A percentile compares a stretch with the other conserved stretches of the same genome.
These are phyloP conservation scores for Trichopoda pennipes DNA, from an alignment of 2,888 invertebrate genomes.

Conservation along the genomic window DNA sequence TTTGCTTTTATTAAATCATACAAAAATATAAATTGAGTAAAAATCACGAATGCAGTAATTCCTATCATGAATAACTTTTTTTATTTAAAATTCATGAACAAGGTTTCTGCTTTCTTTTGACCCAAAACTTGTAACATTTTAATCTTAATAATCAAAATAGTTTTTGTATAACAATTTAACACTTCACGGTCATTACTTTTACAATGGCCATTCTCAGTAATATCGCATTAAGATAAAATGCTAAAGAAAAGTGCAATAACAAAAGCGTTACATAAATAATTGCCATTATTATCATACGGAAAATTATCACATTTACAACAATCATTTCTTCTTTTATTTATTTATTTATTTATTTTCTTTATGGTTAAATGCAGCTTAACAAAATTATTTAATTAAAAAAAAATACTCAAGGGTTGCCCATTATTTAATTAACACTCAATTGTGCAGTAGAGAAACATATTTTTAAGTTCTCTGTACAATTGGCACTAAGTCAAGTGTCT, in stretches of 20 bases:
- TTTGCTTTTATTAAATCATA: background rate
- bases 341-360: slow-evolving; percentile 4
- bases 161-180: slow-evolving; percentile 51
- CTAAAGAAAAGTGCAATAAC: slow-evolving; percentile 31
- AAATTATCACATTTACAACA: slow-evolving; percentile 54
- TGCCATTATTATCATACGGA: slow-evolving; percentile 49
- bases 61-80: background rate
- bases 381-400: slow-evolving; percentile 10
- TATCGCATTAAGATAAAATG: background rate
- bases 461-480: too few species aligned
- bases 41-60: background rate
- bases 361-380: slow-evolving; percentile 25
- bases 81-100: background rate
- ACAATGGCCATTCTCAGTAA: slow-evolving; percentile 42
- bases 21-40: background rate
- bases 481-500: too few species aligned
- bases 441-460: too few species aligned
- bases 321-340: slow-evolving; percentile 23
- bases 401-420: slow-evolving; percentile 39
- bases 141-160: slow-evolving; percentile 7
- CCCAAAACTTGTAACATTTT: background rate
- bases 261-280: slow-evolving; percentile 42
- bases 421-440: background rate
- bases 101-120: slow-evolving; percentile 1
- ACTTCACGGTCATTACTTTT: slow-evolving; percentile 65